These are phyloP conservation scores for Calliphora vicina DNA, from an alignment of 1,140 invertebrate genomes.

Conservation along the genomic window DNA sequence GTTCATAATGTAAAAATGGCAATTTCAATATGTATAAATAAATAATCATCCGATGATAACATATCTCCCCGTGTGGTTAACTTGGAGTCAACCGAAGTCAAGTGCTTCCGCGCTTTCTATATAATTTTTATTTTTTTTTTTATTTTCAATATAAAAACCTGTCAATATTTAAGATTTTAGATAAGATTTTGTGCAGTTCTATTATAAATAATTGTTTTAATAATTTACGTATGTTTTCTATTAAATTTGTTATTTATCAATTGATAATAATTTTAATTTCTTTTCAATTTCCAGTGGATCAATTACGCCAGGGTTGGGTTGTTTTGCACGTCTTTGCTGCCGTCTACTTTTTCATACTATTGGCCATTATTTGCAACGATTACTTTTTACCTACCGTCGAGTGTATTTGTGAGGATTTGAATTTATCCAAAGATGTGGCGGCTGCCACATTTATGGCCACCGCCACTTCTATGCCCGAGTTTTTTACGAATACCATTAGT, in stretches of 20 bases:
- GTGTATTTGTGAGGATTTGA: slow-evolving; percentile 77
- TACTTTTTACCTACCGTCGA: slow-evolving; percentile 86
- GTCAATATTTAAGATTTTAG: background rate
- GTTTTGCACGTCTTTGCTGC: slow-evolving; percentile 77
- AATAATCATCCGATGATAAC: background rate
- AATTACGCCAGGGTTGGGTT: slow-evolving; percentile 74
- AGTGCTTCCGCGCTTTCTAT: background rate
- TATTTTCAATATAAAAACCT: background rate
- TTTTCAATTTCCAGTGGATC: slow-evolving; percentile 64
- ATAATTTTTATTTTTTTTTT: background rate
- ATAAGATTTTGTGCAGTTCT: background rate
- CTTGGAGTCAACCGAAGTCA: slow-evolving; percentile 30
- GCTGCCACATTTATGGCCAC: slow-evolving; percentile 93
- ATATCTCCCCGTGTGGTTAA: slow-evolving; percentile 36
- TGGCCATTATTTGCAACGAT: slow-evolving; percentile 86
- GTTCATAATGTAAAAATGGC: background rate
- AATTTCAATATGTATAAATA: background rate
- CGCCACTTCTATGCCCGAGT: slow-evolving; percentile 87
- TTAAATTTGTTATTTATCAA: background rate
- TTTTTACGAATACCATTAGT: slow-evolving; percentile 89
- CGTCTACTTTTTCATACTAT: slow-evolving; percentile 79
- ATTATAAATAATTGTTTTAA: background rate
- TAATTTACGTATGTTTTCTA: background rate
- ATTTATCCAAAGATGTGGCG: slow-evolving; percentile 82
- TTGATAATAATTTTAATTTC: background rate